Base-by-base conservation (phyloP, 2,113 vertebrate genomes). In the Choloepus hoffmanni region DNA sequence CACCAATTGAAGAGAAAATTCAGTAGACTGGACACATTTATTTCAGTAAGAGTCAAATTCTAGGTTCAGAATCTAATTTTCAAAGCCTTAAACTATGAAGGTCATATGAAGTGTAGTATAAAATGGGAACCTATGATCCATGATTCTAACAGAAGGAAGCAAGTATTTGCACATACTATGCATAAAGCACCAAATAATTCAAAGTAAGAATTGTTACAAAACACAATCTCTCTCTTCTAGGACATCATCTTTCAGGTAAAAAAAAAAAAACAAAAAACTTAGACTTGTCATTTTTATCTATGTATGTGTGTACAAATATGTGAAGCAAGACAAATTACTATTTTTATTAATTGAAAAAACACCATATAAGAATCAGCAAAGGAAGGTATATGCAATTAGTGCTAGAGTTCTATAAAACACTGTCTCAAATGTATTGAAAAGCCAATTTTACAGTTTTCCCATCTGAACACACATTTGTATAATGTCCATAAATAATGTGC, bases 311-410 rank as follows among this genome's bases (percentile, higher is more conserved):
- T 73, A 67, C 4, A 33, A 11, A 68, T 15, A 85, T 3, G 53
- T 30, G 50, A 55, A 55, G 63, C 9, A 50, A 36, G 21, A 4
- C 16, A 85, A 85, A 94, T 48, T 48, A 53, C 60, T 12, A 55
- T 72, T 90, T 93, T 73, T 48, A 28, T 62, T 72, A 55, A 40
- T 58, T 87, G 88, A 33, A 68, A 93, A 90, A 89, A 63, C 19
- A 45, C 70, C 77, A 77, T 18, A 23, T 12, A 55, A 65, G 6
- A 28, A 78, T 84, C 14, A 67, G 7, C 50, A 92, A 87, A 72
- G 55, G 30, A 72, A 91, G 84, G 70, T 16, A 58, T n/a, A 19
- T 88, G 26, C 26, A 73, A 90, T 68, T 58, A 65, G 11, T 63
- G 5, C 83, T 76, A 65, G 7, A 83, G 9, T 73, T 81, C 40